A percentile compares a stretch with the other conserved stretches of the same genome.
Evolutionary conservation across 2,113 vertebrate genomes (phyloP).

Genomic region (Crotalus viridis): DNA sequence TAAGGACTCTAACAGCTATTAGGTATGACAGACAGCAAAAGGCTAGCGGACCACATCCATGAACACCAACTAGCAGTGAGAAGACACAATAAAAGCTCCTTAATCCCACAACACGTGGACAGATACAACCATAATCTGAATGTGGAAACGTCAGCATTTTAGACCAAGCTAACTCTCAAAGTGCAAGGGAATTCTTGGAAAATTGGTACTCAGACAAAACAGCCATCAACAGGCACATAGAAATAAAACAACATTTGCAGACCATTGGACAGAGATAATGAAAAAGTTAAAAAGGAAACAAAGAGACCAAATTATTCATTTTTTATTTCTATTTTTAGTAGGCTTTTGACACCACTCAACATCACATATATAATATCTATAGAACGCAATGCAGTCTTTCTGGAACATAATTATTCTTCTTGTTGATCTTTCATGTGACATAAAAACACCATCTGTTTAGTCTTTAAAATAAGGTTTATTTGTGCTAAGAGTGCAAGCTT

Average conservation of each 20-base stretch:
- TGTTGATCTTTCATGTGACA: background rate
- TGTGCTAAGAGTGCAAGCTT: background rate
- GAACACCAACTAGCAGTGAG: background rate
- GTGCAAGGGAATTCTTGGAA: too few relatives aligned
- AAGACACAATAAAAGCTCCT: background rate
- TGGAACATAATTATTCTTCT: background rate
- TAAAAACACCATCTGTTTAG: background rate
- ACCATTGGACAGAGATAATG: background rate
- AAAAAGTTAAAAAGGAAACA: background rate
- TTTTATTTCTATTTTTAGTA: background rate
- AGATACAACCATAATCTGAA: background rate
- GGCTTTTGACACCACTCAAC: background rate
- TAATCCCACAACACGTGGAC: background rate
- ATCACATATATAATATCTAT: background rate
- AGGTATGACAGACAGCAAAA: background rate
- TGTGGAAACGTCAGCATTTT: too few relatives aligned
- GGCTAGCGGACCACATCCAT: background rate
- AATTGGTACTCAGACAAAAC: too few relatives aligned
- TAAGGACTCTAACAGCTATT: background rate
- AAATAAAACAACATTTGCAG: background rate
- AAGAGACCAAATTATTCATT: background rate
- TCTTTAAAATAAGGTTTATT: background rate
- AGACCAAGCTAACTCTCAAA: too few relatives aligned
- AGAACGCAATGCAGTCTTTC: background rate
- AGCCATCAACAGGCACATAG: background rate